A percentile compares a stretch with the other conserved stretches of the same genome.
phyloP scores from a whole-genome alignment of 2,888 invertebrate species.

The Acrocyrtus sp. region DNA sequence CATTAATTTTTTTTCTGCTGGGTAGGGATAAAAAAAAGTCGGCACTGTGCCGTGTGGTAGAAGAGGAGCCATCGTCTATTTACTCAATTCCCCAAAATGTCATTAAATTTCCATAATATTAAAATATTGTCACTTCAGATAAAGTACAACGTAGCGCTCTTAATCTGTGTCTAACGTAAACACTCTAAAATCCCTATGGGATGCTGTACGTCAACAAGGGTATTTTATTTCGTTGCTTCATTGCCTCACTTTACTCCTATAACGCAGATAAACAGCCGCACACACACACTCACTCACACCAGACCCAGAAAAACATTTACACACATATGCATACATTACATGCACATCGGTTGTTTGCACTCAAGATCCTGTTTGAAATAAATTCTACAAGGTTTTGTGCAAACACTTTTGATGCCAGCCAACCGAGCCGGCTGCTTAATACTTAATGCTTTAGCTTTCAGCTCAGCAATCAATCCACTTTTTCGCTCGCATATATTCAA shows the following conservation, averaged over 20 bases:
- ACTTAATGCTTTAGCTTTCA: constrained; percentile 14
- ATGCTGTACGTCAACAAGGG: constrained; percentile 52
- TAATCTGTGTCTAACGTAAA: constrained; percentile 54
- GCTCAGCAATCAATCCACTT: no score
- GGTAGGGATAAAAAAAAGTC: no score
- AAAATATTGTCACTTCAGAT: constrained; percentile 57
- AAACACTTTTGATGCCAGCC: constrained; percentile 37
- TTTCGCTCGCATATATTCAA: no score
- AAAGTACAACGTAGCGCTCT: constrained; percentile 51
- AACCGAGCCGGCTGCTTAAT: no score
- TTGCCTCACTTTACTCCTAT: constrained; percentile 19
- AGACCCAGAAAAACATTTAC: neutral
- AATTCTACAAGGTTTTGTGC: constrained; percentile 47
- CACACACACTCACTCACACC: constrained; percentile 9
- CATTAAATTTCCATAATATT: constrained; percentile 61
- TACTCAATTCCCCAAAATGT: constrained; percentile 57
- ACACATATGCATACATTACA: no score
- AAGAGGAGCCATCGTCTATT: constrained; percentile 15
- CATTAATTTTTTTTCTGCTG: no score
- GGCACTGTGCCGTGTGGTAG: no score
- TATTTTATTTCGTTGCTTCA: constrained; percentile 52
- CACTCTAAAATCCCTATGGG: constrained; percentile 49
- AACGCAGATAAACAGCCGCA: constrained; percentile 1
- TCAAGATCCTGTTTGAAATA: constrained; percentile 49
- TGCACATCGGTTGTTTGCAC: constrained; percentile 47